Base-by-base conservation (phyloP, 2,888 invertebrate genomes). In the Tigriopus californicus region DNA sequence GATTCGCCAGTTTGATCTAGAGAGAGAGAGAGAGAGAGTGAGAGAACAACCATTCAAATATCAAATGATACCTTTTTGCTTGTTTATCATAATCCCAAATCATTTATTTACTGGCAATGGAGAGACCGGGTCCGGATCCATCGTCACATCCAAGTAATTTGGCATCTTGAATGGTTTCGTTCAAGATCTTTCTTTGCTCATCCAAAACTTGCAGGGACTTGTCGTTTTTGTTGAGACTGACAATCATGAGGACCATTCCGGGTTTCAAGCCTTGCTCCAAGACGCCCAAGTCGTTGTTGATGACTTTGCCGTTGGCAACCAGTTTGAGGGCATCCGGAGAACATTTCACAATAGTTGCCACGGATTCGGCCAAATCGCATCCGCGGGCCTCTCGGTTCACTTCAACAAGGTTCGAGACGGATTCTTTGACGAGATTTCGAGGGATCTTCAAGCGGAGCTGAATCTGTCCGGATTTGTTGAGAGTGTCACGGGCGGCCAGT, bases 1-100 rank as follows among this genome's bases (percentile, higher is more conserved):
- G 79, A 70, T 68, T 82, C 81, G 0, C 87, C 87, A 11, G 80
- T 77, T 66, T 87, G 87, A 70, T 87, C 85, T 68, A 86, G 68
- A 42, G 68, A 11, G 46, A 20, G 2, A 49, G 20, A 15, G 40
- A 25, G 22, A 82, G 61, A 83, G 70, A 81, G 81, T 61, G 12
- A 54, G 24, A 48, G 25, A 33, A 15, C 40, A 46, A 18, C 65
- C 64, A 63, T 65, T 63, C 58, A 65, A 66, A 33, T 33, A 33
- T 33, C 33, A 33, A 33, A 33, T 33, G 33, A n/a, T n/a, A n/a
- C n/a, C n/a, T n/a, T n/a, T n/a, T n/a, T n/a, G n/a, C n/a, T n/a
- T n/a, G n/a, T n/a, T n/a, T n/a, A n/a, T n/a, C n/a, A n/a, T n/a
- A n/a, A n/a, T n/a, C n/a, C n/a, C n/a, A n/a, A n/a, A n/a, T n/a